Conservation (phyloP, 2,888 invertebrate species). For the Parascotia fuliginaria region DNA sequence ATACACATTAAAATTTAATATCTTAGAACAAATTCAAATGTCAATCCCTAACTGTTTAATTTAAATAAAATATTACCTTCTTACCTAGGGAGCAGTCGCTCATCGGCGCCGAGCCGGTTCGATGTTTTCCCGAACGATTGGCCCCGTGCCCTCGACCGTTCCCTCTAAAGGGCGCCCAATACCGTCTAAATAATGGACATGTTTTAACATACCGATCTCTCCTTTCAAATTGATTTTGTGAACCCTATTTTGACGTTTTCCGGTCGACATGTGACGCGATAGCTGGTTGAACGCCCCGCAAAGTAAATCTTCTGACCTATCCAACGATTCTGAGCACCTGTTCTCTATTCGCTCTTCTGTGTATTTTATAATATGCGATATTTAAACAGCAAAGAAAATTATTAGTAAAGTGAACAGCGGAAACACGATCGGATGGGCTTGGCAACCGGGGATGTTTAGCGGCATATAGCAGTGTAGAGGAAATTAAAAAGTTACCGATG, state of each 20-base stretch:
- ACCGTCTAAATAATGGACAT: slow-evolving; percentile 75
- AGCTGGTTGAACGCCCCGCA: slow-evolving; percentile 44
- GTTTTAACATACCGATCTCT: slow-evolving; percentile 69
- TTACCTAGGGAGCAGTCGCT: slow-evolving; percentile 61
- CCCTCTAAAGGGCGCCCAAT: slow-evolving; percentile 52
- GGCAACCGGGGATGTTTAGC: slow-evolving; percentile 36
- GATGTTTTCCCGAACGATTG: slow-evolving; percentile 68
- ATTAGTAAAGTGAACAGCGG: slow-evolving; percentile 40
- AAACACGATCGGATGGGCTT: slow-evolving; percentile 39
- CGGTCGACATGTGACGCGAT: slow-evolving; percentile 63
- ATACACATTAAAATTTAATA: slow-evolving; percentile 49
- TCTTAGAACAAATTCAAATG: slow-evolving; percentile 60
- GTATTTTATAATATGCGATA: slow-evolving; percentile 30
- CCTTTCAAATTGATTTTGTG: slow-evolving; percentile 73
- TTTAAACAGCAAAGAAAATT: slow-evolving; percentile 40
- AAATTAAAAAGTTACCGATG: slow-evolving; percentile 39
- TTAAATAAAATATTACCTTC: slow-evolving; percentile 73
- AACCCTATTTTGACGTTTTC: slow-evolving; percentile 71
- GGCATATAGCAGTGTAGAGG: slow-evolving; percentile 28
- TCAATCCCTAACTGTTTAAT: slow-evolving; percentile 59
- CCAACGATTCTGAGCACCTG: slow-evolving; percentile 31
- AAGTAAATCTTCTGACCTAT: slow-evolving; percentile 48
- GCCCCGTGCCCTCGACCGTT: slow-evolving; percentile 58
- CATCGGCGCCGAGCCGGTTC: slow-evolving; percentile 65
- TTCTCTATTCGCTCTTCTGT: slow-evolving; percentile 37